Evolutionary conservation across 1,140 invertebrate species (phyloP).

Genomic region (Nasonia giraulti): DNA sequence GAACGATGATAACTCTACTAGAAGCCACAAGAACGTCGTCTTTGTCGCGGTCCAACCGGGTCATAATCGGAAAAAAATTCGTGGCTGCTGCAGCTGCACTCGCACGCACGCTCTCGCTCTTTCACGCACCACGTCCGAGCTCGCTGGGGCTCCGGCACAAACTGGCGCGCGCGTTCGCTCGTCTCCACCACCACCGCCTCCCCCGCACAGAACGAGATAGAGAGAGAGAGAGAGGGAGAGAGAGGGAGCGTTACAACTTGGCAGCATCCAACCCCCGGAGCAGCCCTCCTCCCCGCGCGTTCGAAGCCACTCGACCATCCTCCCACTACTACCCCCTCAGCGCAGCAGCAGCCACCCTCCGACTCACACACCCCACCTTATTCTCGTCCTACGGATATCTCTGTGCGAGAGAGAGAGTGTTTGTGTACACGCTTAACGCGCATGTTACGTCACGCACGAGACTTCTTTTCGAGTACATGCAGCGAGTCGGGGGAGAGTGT

Average conservation of each 20-base stretch:
- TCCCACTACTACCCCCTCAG: slow-evolving; percentile 37
- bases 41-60: background rate
- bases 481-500: background rate
- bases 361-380: slow-evolving; percentile 58
- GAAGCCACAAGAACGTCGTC: background rate
- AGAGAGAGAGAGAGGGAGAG: background rate
- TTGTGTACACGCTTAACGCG: slow-evolving; percentile 2
- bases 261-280: slow-evolving; percentile 60
- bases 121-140: slow-evolving; percentile 60
- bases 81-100: slow-evolving; percentile 60
- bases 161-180: slow-evolving; percentile 66
- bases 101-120: slow-evolving; percentile 49
- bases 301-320: slow-evolving; percentile 20
- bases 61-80: background rate
- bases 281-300: slow-evolving; percentile 49
- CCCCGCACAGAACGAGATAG: background rate
- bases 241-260: background rate
- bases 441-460: slow-evolving; percentile 14
- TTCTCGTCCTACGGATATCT: background rate
- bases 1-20: background rate
- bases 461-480: background rate
- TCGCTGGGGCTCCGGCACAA: slow-evolving; percentile 69
- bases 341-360: slow-evolving; percentile 29
- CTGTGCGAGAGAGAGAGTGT: background rate
- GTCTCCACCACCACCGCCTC: slow-evolving; percentile 61